Percentiles rank a stretch among this genome's conserved stretches.
phyloP scores from a whole-genome alignment of 2,113 vertebrate genomes.

The Eulacestoma nigropectus region DNA sequence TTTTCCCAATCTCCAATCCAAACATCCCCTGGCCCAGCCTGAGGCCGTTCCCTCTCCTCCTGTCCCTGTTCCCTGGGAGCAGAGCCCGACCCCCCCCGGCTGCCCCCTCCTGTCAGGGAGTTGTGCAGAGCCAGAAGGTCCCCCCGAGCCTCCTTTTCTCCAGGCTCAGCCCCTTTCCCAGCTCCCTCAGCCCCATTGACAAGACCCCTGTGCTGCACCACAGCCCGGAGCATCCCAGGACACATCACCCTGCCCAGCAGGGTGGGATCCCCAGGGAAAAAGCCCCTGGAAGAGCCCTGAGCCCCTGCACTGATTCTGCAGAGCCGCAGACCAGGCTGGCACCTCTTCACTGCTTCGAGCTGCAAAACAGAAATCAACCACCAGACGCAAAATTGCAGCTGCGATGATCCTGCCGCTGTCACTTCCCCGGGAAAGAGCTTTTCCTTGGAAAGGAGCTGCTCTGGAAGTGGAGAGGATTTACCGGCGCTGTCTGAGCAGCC shows the following conservation, averaged over 20 bases:
- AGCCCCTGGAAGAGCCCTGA: neutral
- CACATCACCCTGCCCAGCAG: neutral
- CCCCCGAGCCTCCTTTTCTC: neutral
- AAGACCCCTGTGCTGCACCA: neutral
- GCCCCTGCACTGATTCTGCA: neutral
- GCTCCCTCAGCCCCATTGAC: neutral
- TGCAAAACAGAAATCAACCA: rapidly evolving
- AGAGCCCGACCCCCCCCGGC: neutral
- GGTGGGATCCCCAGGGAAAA: neutral
- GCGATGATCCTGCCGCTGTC: rapidly evolving
- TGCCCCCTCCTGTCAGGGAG: neutral
- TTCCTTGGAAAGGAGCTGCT: neutral
- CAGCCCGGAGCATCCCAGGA: neutral
- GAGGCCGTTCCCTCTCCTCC: neutral
- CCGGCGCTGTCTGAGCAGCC: neutral
- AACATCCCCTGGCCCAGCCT: neutral
- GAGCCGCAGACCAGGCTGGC: neutral
- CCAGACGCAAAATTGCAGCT: rapidly evolving
- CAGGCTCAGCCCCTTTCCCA: neutral
- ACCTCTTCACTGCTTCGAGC: rapidly evolving
- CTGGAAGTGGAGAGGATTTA: neutral
- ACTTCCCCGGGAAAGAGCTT: neutral
- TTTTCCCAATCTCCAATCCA: neutral
- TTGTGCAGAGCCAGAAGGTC: neutral
- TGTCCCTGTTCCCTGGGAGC: neutral